Evolutionary conservation across 2,113 vertebrate genomes (phyloP).

Genomic region (Pardalotus punctatus): DNA sequence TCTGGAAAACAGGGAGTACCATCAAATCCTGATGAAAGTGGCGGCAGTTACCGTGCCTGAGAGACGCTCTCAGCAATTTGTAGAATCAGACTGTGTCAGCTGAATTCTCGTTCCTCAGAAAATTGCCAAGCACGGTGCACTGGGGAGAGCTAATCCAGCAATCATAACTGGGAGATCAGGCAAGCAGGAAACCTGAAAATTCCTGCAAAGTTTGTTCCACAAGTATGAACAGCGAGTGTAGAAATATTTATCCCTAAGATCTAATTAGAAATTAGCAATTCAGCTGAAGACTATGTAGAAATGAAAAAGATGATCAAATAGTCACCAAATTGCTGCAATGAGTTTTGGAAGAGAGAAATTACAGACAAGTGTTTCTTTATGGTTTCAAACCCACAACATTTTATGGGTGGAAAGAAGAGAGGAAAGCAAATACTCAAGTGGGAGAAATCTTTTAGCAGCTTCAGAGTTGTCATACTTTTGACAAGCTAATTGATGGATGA

Average conservation of each 20-base stretch:
- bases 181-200: neutral
- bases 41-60: neutral
- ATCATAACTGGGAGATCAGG: neutral
- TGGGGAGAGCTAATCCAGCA: neutral
- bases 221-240: neutral
- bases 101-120: neutral
- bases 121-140: neutral
- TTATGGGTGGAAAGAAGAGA: neutral
- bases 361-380: neutral
- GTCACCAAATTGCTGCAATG: neutral
- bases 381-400: neutral
- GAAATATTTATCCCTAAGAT: neutral
- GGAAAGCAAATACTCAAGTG: neutral
- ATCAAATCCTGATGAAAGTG: neutral
- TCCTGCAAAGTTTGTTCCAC: neutral
- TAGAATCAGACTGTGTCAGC: neutral
- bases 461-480: neutral
- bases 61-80: neutral
- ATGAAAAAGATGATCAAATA: neutral
- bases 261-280: neutral
- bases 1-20: neutral
- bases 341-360: neutral
- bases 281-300: neutral
- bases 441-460: neutral
- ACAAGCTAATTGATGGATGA: neutral